Percentiles rank a stretch among this genome's conserved stretches.
Evolutionary conservation across 2,113 vertebrate species (phyloP).

Genomic region (Xenopus borealis): DNA sequence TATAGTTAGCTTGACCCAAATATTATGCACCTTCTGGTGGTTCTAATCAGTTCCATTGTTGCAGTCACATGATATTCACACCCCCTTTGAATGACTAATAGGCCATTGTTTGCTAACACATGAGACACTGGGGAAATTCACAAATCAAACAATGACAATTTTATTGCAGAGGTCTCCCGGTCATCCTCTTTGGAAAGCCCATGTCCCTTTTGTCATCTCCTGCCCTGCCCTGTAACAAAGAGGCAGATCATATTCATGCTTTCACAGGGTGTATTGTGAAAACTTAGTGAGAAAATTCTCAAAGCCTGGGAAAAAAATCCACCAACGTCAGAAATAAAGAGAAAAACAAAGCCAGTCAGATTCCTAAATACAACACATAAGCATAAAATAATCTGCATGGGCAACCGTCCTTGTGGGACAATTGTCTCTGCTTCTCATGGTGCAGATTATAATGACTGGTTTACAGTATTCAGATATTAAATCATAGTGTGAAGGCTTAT

Average conservation of each 20-base stretch:
- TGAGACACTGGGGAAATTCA: too few relatives aligned
- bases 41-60: too few relatives aligned
- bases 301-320: slow-evolving; percentile 27
- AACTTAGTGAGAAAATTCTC: slow-evolving; percentile 27
- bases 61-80: too few relatives aligned
- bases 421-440: background rate
- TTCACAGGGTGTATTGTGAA: slow-evolving; percentile 19
- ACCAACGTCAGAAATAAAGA: slow-evolving; percentile 32
- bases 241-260: background rate
- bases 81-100: too few relatives aligned
- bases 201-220: background rate
- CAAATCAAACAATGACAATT: background rate
- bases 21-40: too few relatives aligned
- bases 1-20: too few relatives aligned
- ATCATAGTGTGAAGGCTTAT: background rate
- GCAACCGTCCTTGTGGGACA: slow-evolving; percentile 5
- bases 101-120: too few relatives aligned
- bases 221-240: background rate
- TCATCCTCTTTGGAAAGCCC: too few relatives aligned
- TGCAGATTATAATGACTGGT: slow-evolving; percentile 5
- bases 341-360: slow-evolving; percentile 24
- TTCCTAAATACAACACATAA: slow-evolving; percentile 25
- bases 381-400: slow-evolving; percentile 14
- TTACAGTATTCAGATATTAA: too few relatives aligned
- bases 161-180: background rate